These are phyloP conservation scores for Sicus ferrugineus DNA, from an alignment of 2,888 invertebrate genomes.

Conservation along the genomic window DNA sequence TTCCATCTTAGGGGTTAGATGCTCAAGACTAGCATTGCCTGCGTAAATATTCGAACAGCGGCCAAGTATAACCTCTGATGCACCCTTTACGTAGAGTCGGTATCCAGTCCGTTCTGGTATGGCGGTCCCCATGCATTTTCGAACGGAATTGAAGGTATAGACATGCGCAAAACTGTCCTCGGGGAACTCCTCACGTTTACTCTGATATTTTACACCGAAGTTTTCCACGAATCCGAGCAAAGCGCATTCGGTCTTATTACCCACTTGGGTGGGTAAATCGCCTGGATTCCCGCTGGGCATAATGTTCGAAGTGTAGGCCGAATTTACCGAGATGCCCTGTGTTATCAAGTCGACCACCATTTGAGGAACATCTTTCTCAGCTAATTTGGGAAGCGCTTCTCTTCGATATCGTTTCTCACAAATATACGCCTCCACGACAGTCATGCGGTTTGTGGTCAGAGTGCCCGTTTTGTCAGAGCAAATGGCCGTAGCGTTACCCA, in stretches of 20 bases:
- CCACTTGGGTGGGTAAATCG: constrained; percentile 91
- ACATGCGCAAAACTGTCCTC: constrained; percentile 92
- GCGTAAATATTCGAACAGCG: constrained; percentile 96
- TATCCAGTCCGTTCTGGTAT: constrained; percentile 87
- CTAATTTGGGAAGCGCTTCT: constrained; percentile 81
- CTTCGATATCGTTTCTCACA: constrained; percentile 88
- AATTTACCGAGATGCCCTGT: constrained; percentile 91
- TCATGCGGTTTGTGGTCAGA: constrained; percentile 98
- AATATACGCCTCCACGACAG: constrained; percentile 95
- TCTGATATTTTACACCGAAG: constrained; percentile 91
- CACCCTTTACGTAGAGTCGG: constrained; percentile 95
- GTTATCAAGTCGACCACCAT: constrained; percentile 84
- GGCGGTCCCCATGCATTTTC: constrained; percentile 99
- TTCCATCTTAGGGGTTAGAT: constrained; percentile 92
- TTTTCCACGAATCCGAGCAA: constrained; percentile 92
- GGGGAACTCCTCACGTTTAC: constrained; percentile 86
- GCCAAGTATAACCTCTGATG: constrained; percentile 98
- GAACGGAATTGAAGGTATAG: constrained; percentile 97
- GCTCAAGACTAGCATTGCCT: constrained; percentile 88
- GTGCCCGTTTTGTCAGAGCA: constrained; percentile 99
- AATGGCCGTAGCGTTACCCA: constrained; percentile 99
- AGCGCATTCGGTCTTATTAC: constrained; percentile 99
- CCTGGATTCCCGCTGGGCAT: constrained; percentile 83
- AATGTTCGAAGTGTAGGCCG: constrained; percentile 95
- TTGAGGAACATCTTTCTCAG: constrained; percentile 82